A percentile compares a stretch with the other conserved stretches of the same genome.
phyloP scores from a whole-genome alignment of 2,113 vertebrate species.

The Ptilorrhoa leucosticta region DNA sequence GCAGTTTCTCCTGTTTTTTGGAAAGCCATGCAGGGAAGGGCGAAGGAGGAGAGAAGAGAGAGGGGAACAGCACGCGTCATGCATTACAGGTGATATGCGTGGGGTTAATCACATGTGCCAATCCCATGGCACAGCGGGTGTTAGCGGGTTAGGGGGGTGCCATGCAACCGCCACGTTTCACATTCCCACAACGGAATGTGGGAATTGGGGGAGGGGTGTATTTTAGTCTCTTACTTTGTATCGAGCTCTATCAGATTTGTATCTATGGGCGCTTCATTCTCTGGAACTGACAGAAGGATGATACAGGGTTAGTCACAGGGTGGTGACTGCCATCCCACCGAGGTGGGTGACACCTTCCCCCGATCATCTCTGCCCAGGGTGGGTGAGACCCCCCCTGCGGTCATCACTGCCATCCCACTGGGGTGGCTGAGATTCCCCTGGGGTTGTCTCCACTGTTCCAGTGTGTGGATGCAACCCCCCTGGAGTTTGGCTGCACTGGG shows the following conservation, averaged over 20 bases:
- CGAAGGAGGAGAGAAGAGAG: background rate
- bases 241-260: slow-evolving; percentile 96
- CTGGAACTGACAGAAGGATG: slow-evolving; percentile 77
- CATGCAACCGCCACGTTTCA: background rate
- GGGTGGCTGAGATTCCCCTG: background rate
- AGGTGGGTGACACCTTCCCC: background rate
- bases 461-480: background rate
- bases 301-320: background rate
- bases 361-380: background rate
- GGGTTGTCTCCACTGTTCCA: background rate
- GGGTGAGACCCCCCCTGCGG: background rate
- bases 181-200: background rate
- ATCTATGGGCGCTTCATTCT: slow-evolving; percentile 85
- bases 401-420: background rate
- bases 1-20: slow-evolving; percentile 30
- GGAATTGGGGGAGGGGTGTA: background rate
- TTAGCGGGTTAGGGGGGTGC: background rate
- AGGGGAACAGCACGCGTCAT: background rate
- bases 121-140: background rate
- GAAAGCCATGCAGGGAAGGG: background rate
- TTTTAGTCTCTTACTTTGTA: slow-evolving; percentile 84
- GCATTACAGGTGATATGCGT: background rate
- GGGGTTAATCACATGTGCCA: background rate
- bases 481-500: background rate
- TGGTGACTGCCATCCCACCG: background rate